These are phyloP conservation scores for Oryzias sinensis DNA, from an alignment of 2,797 vertebrate genomes.

Conservation along the genomic window DNA sequence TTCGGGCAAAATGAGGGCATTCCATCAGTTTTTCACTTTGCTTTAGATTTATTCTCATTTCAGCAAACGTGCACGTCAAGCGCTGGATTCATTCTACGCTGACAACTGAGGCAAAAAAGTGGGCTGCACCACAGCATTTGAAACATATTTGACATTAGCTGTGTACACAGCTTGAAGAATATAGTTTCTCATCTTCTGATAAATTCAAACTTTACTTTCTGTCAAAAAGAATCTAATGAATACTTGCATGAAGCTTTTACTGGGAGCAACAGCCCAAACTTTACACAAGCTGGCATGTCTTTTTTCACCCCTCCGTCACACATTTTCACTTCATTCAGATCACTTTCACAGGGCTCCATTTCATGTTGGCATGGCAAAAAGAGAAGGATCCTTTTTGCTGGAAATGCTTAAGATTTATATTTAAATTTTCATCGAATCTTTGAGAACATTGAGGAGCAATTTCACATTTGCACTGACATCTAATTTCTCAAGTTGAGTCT, in stretches of 20 bases:
- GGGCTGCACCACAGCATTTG: constrained; percentile 25
- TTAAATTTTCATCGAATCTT: constrained; percentile 85
- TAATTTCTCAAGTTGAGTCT: constrained; percentile 83
- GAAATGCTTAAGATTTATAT: constrained; percentile 82
- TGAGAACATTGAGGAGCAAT: constrained; percentile 85
- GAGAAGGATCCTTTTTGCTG: constrained; percentile 72
- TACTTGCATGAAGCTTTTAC: constrained; percentile 72
- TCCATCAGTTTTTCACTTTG: constrained; percentile 56
- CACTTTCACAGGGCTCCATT: constrained; percentile 78
- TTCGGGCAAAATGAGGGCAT: constrained; percentile 29
- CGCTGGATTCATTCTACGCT: constrained; percentile 37
- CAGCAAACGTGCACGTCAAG: constrained; percentile 29
- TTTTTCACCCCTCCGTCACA: constrained; percentile 33
- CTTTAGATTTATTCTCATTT: constrained; percentile 49
- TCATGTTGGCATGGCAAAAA: constrained; percentile 72
- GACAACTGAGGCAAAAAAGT: constrained; percentile 32
- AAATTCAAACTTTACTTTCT: constrained; percentile 74
- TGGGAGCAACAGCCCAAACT: constrained; percentile 67
- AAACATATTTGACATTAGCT: constrained; percentile 60
- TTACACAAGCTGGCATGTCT: constrained; percentile 69
- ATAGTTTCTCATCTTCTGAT: constrained; percentile 68
- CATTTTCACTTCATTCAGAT: constrained; percentile 75
- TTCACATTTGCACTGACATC: constrained; percentile 86
- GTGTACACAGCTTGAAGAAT: constrained; percentile 69
- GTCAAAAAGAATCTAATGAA: constrained; percentile 72